Percentiles rank a stretch among this genome's conserved stretches.
These are phyloP conservation scores for Neodontobutis hainanensis DNA, from an alignment of 2,113 vertebrate genomes.

Conservation along the genomic window DNA sequence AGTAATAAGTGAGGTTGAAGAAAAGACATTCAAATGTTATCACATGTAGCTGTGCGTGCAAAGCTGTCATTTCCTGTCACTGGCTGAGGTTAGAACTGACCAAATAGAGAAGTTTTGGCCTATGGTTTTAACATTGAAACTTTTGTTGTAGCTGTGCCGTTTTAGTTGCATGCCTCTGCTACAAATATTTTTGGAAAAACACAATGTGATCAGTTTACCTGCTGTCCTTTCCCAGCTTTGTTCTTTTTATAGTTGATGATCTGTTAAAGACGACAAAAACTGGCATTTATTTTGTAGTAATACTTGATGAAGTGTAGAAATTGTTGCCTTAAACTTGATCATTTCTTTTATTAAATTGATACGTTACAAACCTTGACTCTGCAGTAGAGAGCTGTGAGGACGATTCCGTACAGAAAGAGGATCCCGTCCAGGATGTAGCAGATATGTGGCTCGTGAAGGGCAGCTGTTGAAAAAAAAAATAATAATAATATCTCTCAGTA, in stretches of 20 bases:
- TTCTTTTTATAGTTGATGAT: constrained; percentile 15
- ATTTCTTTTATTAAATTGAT: not conserved
- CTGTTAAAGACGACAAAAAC: constrained; percentile 26
- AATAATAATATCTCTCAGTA: too few species aligned
- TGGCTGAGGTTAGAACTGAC: constrained; percentile 13
- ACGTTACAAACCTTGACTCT: constrained; percentile 80
- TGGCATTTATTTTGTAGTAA: too few species aligned
- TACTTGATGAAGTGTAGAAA: too few species aligned
- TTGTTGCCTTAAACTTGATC: too few species aligned
- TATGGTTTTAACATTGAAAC: not conserved
- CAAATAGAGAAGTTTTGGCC: not conserved
- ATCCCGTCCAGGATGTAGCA: constrained; percentile 88
- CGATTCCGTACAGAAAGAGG: constrained; percentile 86
- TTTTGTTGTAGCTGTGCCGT: not conserved
- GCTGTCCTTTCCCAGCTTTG: not conserved
- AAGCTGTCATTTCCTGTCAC: not conserved
- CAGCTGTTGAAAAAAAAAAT: constrained; percentile 55
- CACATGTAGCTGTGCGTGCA: too few species aligned
- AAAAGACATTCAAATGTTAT: too few species aligned
- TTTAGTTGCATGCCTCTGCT: not conserved
- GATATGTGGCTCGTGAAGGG: constrained; percentile 75
- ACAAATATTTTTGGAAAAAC: not conserved
- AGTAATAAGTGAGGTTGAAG: too few species aligned
- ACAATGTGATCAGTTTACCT: constrained; percentile 15
- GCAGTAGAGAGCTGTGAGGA: constrained; percentile 88